A percentile compares a stretch with the other conserved stretches of the same genome.
These are phyloP conservation scores for Megalurothrips usitatus DNA, from an alignment of 2,888 invertebrate genomes.

Conservation along the genomic window DNA sequence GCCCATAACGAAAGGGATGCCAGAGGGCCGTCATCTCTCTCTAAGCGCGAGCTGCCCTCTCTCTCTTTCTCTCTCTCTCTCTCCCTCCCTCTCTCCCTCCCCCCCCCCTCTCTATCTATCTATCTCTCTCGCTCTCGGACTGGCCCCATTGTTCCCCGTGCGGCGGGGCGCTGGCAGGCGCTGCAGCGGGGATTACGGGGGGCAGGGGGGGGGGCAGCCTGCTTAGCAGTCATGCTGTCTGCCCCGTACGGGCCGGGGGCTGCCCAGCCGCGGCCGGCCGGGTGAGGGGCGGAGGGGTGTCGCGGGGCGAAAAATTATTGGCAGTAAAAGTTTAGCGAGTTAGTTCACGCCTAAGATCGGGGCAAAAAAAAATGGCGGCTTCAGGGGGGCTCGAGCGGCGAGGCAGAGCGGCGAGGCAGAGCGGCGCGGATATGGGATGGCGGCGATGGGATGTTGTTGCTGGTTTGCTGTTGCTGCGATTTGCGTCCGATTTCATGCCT, in stretches of 20 bases:
- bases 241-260: no score
- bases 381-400: neutral
- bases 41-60: no score
- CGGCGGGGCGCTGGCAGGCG: neutral
- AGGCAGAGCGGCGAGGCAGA: neutral
- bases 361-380: neutral
- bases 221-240: constrained; percentile 15
- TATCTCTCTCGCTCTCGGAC: neutral
- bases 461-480: neutral
- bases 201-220: neutral
- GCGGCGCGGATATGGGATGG: neutral
- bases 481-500: constrained; percentile 24
- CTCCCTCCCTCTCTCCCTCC: neutral
- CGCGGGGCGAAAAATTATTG: constrained; percentile 16
- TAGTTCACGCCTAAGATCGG: constrained; percentile 24
- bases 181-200: neutral
- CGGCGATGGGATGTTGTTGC: neutral
- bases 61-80: no score
- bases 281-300: neutral
- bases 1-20: neutral
- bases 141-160: constrained; percentile 7
- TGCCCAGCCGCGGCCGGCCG: no score
- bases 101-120: neutral
- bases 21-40: neutral
- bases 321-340: constrained; percentile 26